Evolutionary conservation across 1,140 invertebrate species (phyloP), one percentile per base, ranked within the genome.

Genomic region (Euwallacea similis): DNA sequence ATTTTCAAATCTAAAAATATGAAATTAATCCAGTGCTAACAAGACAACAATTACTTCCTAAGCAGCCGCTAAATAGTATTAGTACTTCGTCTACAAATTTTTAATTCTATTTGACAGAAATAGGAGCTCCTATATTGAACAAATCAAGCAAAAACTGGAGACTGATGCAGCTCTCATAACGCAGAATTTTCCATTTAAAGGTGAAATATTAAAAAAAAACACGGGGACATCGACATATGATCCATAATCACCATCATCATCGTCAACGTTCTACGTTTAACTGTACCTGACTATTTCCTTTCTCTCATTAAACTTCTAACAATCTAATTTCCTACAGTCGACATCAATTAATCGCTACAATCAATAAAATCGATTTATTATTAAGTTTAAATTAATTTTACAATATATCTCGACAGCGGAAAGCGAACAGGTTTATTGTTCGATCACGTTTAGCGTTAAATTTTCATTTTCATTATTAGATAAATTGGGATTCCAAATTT

Each of bases 301-400:
- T 50, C 9, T 10, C 46, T 13, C 9, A 50, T 50, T 50, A 50
- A 50, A 50, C 9, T 13, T 13, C 9, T 11, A 50, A 10, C 46
- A 50, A 50, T 50, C 46, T 50, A 50, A 50, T 50, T 50, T 50
- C 46, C 46, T 50, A 11, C 46, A 50, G 13, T 50, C 46, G 46
- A 13, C 46, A 50, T 11, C 13, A 11, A 50, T 50, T 50, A 50
- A 50, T 50, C 46, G 46, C 6, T 11, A 50, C 46, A 50, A 7
- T 13, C 46, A 50, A 50, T 50, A 50, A 50, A 50, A 50, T 10
- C 46, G 46, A 50, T 50, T 50, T 50, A 50, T 50, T 33, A 33
- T 33, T 33, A 33, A 33, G 21, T 33, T 33, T 33, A 33, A 33
- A 33, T 33, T 50, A 50, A 50, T 50, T 50, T 50, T 50, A 50